Base-by-base conservation (phyloP, 2,888 invertebrate genomes). In the Dasysyrphus albostriatus region DNA sequence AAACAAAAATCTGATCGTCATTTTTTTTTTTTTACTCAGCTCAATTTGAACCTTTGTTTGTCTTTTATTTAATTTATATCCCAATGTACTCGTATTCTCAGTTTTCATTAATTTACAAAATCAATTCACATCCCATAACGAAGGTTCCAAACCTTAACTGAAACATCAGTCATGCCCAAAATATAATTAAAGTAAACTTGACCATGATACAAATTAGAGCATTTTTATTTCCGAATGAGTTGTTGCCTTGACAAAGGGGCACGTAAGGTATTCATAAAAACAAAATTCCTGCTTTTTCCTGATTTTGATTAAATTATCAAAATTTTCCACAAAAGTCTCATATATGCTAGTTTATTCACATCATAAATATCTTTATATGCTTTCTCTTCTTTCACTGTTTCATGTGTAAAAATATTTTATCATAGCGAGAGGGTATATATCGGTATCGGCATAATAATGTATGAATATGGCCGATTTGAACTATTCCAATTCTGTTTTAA, bases 71-170 rank as follows among this genome's bases (percentile, higher is more conserved):
- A 1, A 42, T 63, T 42, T 9, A n/a, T 10, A 7, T 42, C 6
- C 0, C 34, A n/a, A 44, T 44, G n/a, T 61, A 14, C n/a, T n/a
- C n/a, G n/a, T 61, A n/a, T 42, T 49, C 24, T 24, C 24, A 24
- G 58, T 56, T 65, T 56, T 63, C 37, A 37, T 79, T 70, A 58
- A 73, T 85, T 76, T 81, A 73, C 72, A 81, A 85, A 84, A 81
- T 61, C 76, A 76, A 85, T 85, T 85, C 80, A 85, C 84, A 85
- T 73, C 72, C 59, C 76, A 72, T 76, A 67, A 76, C 67, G 76
- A 84, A 80, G 80, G 76, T 44, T 51, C 61, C 56, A 61, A 16
- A 47, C 5, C 5, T 42, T 42, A 14, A 16, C 16, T 5, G 14
- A 14, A 47, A n/a, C 8, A 59, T 58, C 37, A 29, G 9, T 24